phyloP scores from a whole-genome alignment of 2,888 invertebrate species.

The Conchocele bisecta region DNA sequence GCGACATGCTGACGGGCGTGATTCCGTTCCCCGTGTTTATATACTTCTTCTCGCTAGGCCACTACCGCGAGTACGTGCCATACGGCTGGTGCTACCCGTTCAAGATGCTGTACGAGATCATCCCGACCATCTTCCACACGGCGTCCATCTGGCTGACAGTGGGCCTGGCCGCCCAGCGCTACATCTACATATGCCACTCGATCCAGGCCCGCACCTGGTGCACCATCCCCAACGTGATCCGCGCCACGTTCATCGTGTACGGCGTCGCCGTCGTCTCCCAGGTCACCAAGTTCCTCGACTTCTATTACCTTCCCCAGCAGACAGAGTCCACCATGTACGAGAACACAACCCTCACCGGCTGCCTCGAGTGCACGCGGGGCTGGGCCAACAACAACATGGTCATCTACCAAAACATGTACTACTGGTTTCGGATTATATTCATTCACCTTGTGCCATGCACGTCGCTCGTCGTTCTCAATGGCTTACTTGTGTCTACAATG shows the following conservation, averaged over 20 bases:
- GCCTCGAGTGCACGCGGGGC: constrained; percentile 51
- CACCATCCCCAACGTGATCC: constrained; percentile 87
- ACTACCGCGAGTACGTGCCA: constrained; percentile 92
- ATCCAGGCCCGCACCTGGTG: constrained; percentile 91
- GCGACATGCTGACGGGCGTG: constrained; percentile 93
- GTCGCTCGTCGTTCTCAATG: constrained; percentile 93
- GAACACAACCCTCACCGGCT: constrained; percentile 67
- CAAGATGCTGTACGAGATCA: constrained; percentile 77
- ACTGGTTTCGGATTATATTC: constrained; percentile 93
- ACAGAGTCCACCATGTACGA: constrained; percentile 84
- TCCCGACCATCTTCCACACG: constrained; percentile 89
- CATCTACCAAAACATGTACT: constrained; percentile 89
- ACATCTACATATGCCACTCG: constrained; percentile 97
- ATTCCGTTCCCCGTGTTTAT: constrained; percentile 87
- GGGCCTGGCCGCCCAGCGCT: constrained; percentile 94
- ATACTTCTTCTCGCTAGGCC: constrained; percentile 95
- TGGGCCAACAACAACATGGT: constrained; percentile 83
- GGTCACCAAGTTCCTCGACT: constrained; percentile 91
- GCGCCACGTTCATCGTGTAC: constrained; percentile 91
- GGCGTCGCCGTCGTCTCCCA: constrained; percentile 92
- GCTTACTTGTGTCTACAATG: constrained; percentile 93
- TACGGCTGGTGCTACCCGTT: constrained; percentile 90
- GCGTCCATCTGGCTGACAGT: constrained; percentile 97
- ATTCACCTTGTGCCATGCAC: constrained; percentile 96
- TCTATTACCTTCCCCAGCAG: constrained; percentile 85